phyloP scores from a whole-genome alignment of 1,140 invertebrate genomes.

The Megalonaias nervosa region DNA sequence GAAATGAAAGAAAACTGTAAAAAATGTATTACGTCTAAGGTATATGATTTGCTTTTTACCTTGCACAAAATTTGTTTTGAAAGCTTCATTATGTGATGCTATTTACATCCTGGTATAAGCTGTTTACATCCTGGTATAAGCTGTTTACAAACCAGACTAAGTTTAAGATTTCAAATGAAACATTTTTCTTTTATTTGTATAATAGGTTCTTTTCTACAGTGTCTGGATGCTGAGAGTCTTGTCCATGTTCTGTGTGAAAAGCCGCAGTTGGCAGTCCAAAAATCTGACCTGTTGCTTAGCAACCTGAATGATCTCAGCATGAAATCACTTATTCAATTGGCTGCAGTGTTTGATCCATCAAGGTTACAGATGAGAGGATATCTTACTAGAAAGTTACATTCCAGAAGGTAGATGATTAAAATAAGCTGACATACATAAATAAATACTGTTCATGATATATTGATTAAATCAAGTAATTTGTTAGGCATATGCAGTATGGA shows the following conservation, averaged over 20 bases:
- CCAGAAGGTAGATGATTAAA: constrained; percentile 35
- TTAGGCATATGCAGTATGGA: no score
- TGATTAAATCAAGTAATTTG: no score
- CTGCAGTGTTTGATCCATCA: constrained; percentile 66
- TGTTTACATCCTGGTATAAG: background rate
- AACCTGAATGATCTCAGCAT: constrained; percentile 47
- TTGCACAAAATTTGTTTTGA: no score
- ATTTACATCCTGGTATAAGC: background rate
- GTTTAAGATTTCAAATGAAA: background rate
- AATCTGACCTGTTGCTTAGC: constrained; percentile 51
- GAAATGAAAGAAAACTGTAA: no score
- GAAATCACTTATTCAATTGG: constrained; percentile 53
- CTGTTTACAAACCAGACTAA: constrained; percentile 14
- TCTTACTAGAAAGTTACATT: constrained; percentile 39
- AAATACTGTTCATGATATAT: no score
- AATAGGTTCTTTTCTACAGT: constrained; percentile 55
- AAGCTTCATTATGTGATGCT: no score
- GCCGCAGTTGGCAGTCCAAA: constrained; percentile 56
- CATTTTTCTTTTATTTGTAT: constrained; percentile 22
- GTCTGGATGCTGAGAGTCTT: constrained; percentile 42
- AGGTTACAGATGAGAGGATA: constrained; percentile 47
- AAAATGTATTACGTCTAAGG: no score
- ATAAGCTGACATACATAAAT: constrained; percentile 4
- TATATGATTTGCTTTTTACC: no score
- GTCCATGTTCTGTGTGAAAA: constrained; percentile 60